Conservation (phyloP, 2,797 vertebrate species). For the Xenops minutus region DNA sequence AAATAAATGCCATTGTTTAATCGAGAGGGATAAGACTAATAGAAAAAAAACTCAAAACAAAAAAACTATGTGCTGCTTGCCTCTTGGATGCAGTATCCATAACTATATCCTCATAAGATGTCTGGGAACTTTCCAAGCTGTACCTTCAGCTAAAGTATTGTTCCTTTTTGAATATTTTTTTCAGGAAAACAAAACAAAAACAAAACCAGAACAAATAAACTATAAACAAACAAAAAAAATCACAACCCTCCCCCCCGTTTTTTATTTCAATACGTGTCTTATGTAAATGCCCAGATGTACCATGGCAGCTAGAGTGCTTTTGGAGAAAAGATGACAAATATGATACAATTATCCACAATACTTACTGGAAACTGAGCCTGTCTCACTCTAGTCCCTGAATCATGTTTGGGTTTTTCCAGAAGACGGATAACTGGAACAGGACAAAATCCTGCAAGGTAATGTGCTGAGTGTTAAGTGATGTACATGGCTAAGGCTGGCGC, state of each 20-base stretch:
- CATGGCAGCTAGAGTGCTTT: not conserved
- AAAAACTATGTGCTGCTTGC: not conserved
- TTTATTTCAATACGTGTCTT: rapidly evolving
- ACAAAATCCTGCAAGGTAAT: not conserved
- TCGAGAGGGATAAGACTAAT: not conserved
- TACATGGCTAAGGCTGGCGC: rapidly evolving
- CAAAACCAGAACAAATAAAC: no score
- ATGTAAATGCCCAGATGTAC: not conserved
- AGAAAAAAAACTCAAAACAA: no score
- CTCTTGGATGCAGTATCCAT: not conserved
- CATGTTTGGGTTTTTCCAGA: not conserved
- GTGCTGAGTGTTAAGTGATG: not conserved
- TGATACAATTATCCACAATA: rapidly evolving
- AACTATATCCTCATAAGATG: not conserved
- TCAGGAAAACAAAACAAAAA: rapidly evolving
- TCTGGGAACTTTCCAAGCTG: not conserved
- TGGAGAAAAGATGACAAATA: not conserved
- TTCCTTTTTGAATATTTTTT: rapidly evolving
- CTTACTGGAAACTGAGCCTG: not conserved
- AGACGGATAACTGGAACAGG: not conserved
- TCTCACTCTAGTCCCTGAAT: not conserved
- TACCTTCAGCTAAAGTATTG: not conserved
- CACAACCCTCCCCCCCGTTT: no score
- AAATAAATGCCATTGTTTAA: rapidly evolving
- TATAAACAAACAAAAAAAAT: not conserved